These are phyloP conservation scores for Emydoidea blandingii DNA, from an alignment of 2,797 vertebrate species.

Conservation along the genomic window DNA sequence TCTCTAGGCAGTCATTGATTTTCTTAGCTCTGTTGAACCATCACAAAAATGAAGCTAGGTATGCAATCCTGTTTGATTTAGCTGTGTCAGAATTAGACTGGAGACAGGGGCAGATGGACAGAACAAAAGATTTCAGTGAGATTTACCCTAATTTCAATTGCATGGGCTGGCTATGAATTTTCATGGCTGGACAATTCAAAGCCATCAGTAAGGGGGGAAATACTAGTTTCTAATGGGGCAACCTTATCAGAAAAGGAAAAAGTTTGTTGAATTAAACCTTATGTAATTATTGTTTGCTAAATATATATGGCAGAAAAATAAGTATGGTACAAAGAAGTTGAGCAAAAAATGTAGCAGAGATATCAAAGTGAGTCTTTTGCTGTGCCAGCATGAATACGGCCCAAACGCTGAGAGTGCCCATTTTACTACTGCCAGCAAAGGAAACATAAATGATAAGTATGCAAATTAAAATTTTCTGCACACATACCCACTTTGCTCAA, in stretches of 20 bases:
- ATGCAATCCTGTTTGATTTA: neutral
- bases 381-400: neutral
- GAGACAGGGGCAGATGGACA: neutral
- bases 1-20: neutral
- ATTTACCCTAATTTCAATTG: neutral
- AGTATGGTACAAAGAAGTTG: neutral
- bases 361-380: neutral
- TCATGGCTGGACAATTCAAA: neutral
- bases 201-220: neutral
- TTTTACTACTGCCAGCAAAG: too few species aligned
- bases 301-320: neutral
- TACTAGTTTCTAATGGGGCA: neutral
- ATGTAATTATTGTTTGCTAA: neutral
- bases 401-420: neutral
- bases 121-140: neutral
- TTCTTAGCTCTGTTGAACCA: neutral
- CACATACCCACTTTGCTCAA: too few species aligned
- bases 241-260: neutral
- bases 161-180: neutral
- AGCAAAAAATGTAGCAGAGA: neutral
- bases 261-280: accelerated
- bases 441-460: too few species aligned
- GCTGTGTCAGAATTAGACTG: neutral
- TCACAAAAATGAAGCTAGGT: neutral
- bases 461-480: too few species aligned